Conservation (phyloP, 2,888 invertebrate genomes). For the Strigamia maritima region DNA sequence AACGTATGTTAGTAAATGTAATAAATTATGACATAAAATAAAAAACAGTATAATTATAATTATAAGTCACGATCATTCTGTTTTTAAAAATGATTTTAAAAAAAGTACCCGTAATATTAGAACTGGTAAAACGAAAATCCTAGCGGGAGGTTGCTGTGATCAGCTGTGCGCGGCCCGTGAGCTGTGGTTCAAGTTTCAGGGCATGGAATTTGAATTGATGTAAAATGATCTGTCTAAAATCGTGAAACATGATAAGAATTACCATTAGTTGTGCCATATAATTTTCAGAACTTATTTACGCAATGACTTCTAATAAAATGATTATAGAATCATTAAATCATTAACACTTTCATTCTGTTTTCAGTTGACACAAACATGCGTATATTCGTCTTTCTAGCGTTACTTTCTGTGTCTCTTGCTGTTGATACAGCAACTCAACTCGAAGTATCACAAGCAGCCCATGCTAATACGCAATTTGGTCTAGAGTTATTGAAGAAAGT, state of each 20-base stretch:
- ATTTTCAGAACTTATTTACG: neutral
- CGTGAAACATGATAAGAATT: neutral
- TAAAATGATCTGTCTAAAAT: neutral
- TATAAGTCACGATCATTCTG: too few species aligned
- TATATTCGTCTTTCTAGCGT: neutral
- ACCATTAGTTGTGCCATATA: neutral
- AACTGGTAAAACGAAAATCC: too few species aligned
- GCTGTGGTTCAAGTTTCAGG: neutral
- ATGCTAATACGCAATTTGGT: conserved; percentile 19
- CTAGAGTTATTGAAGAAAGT: neutral
- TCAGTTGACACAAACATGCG: neutral
- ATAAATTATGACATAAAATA: neutral
- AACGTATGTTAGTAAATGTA: too few species aligned
- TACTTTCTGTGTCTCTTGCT: neutral
- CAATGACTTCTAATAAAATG: neutral
- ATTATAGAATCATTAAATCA: neutral
- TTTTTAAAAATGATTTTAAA: too few species aligned
- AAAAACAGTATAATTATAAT: too few species aligned
- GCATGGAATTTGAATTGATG: neutral
- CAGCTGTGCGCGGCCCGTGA: neutral
- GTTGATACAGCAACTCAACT: neutral
- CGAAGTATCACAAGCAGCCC: neutral
- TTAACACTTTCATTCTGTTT: neutral
- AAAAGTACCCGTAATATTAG: too few species aligned
- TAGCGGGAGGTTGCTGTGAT: too few species aligned